Evolutionary conservation across 2,113 vertebrate genomes (phyloP).

Genomic region (Myotis davidii): DNA sequence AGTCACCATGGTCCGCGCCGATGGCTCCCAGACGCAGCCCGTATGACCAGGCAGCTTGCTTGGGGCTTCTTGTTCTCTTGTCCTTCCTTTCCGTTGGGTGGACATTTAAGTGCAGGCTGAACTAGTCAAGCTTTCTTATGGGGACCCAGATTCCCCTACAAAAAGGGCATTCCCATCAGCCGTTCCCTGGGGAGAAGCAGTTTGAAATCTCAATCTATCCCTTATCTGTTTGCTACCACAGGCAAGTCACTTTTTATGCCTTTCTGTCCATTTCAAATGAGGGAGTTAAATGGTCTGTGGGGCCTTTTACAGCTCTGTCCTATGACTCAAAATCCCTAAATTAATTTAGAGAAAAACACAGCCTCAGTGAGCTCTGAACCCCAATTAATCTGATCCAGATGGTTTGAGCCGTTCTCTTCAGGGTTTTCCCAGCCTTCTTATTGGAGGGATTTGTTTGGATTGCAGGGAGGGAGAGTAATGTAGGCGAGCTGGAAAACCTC

Average conservation of each 20-base stretch:
- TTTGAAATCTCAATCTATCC: neutral
- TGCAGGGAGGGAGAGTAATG: neutral
- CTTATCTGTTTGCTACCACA: neutral
- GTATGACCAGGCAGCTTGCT: slow-evolving; percentile 76
- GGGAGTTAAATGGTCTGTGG: neutral
- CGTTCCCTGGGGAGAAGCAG: neutral
- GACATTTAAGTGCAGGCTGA: neutral
- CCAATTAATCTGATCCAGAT: neutral
- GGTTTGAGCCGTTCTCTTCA: neutral
- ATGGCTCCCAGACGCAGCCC: slow-evolving; percentile 81
- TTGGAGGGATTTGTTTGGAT: neutral
- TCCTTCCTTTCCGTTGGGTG: slow-evolving; percentile 15
- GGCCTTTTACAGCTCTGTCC: neutral
- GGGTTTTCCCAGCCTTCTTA: neutral
- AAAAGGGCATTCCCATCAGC: neutral
- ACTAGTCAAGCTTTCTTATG: neutral
- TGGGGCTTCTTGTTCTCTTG: slow-evolving; percentile 58
- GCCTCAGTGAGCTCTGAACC: neutral
- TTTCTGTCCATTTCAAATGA: neutral
- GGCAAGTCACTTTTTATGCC: neutral
- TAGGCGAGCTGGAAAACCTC: neutral
- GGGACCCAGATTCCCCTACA: neutral
- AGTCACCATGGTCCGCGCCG: slow-evolving; percentile 72
- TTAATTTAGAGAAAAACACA: neutral
- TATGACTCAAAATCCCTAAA: neutral